Evolutionary conservation across 2,797 vertebrate species (phyloP).

Genomic region (Anguilla pacifica): DNA sequence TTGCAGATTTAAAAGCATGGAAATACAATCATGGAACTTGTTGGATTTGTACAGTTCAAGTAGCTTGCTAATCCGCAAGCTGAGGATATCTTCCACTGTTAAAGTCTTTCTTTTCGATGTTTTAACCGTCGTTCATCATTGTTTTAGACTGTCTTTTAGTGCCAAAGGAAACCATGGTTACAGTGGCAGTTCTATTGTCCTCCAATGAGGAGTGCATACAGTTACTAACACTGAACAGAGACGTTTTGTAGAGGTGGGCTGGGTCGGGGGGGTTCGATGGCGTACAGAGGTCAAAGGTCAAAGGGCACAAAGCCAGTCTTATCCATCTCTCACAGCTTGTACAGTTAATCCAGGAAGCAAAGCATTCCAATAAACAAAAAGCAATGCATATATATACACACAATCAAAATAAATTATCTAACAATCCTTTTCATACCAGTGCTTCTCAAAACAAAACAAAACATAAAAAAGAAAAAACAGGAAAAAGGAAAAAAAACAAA

Average conservation of each 20-base stretch:
- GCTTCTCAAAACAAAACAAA: conserved; percentile 6
- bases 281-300: conserved; percentile 31
- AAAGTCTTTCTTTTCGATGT: conserved; percentile 11
- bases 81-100: conserved; percentile 25
- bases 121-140: background rate
- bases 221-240: conserved; percentile 27
- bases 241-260: background rate
- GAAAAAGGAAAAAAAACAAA: conserved; percentile 29
- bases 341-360: conserved; percentile 24
- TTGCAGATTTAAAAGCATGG: conserved; percentile 41
- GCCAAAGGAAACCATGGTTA: background rate
- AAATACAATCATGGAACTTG: conserved; percentile 40
- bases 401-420: conserved; percentile 41
- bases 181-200: conserved; percentile 14
- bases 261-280: background rate
- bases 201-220: conserved; percentile 13
- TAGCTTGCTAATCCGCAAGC: conserved; percentile 30
- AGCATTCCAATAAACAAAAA: conserved; percentile 50
- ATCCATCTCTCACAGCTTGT: conserved; percentile 19
- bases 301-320: conserved; percentile 19
- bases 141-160: conserved; percentile 17
- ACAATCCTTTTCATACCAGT: conserved; percentile 53
- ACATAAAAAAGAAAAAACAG: background rate
- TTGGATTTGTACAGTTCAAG: conserved; percentile 39
- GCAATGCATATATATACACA: conserved; percentile 55